Evolutionary conservation across 2,113 vertebrate genomes (phyloP).

Genomic region (Myodes glareolus): DNA sequence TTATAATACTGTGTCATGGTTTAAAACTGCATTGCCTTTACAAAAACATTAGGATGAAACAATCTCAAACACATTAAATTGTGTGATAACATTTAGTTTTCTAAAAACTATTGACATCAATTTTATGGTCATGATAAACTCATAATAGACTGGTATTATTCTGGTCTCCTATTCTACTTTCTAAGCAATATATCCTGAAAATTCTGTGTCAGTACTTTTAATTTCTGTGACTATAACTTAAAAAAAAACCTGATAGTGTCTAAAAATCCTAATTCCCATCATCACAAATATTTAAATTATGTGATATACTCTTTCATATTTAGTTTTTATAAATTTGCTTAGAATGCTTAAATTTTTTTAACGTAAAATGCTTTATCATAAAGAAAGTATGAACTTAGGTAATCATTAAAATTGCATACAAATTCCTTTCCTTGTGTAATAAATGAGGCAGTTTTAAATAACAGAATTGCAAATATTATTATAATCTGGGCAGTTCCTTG

Average conservation of each 20-base stretch:
- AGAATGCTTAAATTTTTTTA: background rate
- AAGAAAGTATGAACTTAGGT: conserved; percentile 19
- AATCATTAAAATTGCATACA: background rate
- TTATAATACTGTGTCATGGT: conserved; percentile 42
- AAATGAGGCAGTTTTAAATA: background rate
- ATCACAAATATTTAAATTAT: background rate
- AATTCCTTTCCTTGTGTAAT: background rate
- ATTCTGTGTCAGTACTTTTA: background rate
- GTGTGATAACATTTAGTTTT: conserved; percentile 26
- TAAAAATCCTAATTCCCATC: background rate
- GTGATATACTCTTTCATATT: background rate
- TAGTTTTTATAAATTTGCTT: background rate
- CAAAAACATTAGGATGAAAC: conserved; percentile 25
- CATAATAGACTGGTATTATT: background rate
- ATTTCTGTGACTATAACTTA: background rate
- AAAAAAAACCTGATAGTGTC: background rate
- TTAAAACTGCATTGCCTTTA: conserved; percentile 40
- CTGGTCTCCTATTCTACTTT: background rate
- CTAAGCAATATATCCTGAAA: conserved; percentile 28
- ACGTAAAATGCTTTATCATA: background rate
- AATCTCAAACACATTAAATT: conserved; percentile 37
- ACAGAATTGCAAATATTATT: background rate
- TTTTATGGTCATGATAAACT: background rate
- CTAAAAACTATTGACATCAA: background rate
- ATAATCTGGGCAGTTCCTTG: background rate